Conservation (phyloP, 2,888 invertebrate genomes). For the Agrochola circellaris region DNA sequence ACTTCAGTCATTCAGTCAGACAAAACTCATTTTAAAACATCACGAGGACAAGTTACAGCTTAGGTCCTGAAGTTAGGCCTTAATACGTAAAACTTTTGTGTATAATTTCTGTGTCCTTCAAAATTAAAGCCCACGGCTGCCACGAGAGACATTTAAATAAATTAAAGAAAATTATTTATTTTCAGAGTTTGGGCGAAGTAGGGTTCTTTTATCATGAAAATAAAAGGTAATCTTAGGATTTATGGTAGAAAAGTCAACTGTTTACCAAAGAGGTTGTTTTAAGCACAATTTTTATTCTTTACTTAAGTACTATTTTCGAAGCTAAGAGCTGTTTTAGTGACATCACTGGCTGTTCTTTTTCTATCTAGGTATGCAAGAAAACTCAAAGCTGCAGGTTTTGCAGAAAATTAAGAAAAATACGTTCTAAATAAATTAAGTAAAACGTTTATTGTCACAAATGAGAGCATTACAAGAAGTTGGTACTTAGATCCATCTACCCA, state of each 20-base stretch:
- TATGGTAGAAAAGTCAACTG: constrained; percentile 18
- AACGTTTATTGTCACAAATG: no score
- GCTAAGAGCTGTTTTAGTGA: background rate
- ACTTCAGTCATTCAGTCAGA: constrained; percentile 34
- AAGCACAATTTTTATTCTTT: background rate
- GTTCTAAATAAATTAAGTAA: background rate
- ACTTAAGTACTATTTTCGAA: background rate
- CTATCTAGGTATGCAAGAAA: no score
- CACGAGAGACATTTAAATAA: constrained; percentile 51
- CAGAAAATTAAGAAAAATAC: background rate
- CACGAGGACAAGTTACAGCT: constrained; percentile 30
- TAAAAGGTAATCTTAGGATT: constrained; percentile 26
- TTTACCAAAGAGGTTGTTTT: background rate
- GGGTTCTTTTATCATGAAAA: constrained; percentile 34
- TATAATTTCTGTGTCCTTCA: constrained; percentile 47
- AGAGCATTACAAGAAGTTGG: no score
- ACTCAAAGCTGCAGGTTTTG: background rate
- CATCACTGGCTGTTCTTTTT: background rate
- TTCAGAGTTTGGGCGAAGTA: constrained; percentile 6
- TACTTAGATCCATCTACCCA: no score
- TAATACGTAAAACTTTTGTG: constrained; percentile 48
- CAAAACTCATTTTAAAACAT: constrained; percentile 38
- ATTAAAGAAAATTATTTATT: constrained; percentile 55
- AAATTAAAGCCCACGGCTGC: constrained; percentile 32
- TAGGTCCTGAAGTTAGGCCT: constrained; percentile 42